phyloP scores from a whole-genome alignment of 2,113 vertebrate species.

The Cebidichthys violaceus region DNA sequence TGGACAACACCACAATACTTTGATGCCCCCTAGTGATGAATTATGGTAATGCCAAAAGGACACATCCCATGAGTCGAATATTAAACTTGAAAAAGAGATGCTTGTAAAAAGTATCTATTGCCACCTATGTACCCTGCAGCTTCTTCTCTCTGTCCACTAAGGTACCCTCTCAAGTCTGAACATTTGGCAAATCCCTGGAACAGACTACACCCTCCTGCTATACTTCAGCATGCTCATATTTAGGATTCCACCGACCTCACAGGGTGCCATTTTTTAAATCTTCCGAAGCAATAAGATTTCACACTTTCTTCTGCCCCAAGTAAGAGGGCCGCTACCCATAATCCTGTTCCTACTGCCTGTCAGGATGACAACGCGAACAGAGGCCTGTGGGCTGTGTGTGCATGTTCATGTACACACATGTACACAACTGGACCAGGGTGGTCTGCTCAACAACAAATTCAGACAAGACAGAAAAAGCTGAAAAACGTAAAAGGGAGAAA shows the following conservation, averaged over 20 bases:
- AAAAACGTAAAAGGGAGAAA: background rate
- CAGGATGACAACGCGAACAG: constrained; percentile 69
- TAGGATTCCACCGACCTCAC: constrained; percentile 58
- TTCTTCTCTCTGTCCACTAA: constrained; percentile 42
- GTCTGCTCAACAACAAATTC: constrained; percentile 30
- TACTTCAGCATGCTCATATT: constrained; percentile 50
- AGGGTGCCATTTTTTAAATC: constrained; percentile 61
- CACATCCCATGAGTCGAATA: background rate
- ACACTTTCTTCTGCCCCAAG: constrained; percentile 65
- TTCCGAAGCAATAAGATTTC: constrained; percentile 74
- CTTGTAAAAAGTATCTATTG: background rate
- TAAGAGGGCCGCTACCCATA: constrained; percentile 56
- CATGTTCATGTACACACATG: background rate
- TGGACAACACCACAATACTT: constrained; percentile 33
- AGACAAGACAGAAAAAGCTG: constrained; percentile 14
- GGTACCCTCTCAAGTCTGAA: constrained; percentile 46
- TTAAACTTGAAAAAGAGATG: constrained; percentile 8
- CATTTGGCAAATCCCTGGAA: constrained; percentile 62
- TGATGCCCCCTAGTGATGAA: constrained; percentile 70
- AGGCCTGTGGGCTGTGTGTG: constrained; percentile 32
- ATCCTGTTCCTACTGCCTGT: constrained; percentile 73
- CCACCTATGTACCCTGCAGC: constrained; percentile 35
- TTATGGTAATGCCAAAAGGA: background rate
- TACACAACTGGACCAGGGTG: constrained; percentile 11
- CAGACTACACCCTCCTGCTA: constrained; percentile 51